phyloP scores from a whole-genome alignment of 2,888 invertebrate genomes.

The Heliconius hortense region DNA sequence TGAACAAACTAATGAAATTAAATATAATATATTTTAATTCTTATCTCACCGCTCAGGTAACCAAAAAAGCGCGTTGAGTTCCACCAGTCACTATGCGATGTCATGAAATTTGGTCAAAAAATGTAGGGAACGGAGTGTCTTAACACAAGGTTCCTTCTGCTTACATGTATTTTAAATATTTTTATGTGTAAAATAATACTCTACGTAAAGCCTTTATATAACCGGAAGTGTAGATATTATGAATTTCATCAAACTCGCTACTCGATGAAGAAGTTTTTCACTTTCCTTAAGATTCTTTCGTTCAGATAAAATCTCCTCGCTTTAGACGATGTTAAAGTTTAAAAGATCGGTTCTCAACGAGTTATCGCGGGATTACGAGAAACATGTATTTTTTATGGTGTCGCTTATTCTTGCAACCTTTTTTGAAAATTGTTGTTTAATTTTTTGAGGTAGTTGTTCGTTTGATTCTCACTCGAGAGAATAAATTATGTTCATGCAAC shows the following conservation, averaged over 20 bases:
- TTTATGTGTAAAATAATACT: background rate
- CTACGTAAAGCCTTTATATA: background rate
- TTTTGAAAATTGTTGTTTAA: background rate
- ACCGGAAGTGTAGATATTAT: conserved; percentile 15
- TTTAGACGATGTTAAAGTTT: conserved; percentile 28
- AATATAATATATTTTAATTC: background rate
- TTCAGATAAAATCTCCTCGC: conserved; percentile 33
- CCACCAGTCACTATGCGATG: background rate
- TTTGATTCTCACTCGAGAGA: too few relatives aligned
- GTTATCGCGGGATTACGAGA: background rate
- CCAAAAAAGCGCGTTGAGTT: background rate
- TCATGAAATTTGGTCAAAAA: background rate
- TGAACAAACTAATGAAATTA: background rate
- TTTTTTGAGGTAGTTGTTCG: background rate
- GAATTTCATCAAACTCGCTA: conserved; percentile 26
- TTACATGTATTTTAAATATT: background rate
- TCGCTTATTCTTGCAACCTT: background rate
- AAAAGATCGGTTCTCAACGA: conserved; percentile 19
- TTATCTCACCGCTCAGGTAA: background rate
- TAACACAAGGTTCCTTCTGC: background rate
- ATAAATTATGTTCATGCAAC: too few relatives aligned
- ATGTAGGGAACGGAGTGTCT: background rate
- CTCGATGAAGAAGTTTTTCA: conserved; percentile 34
- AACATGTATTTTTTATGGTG: background rate
- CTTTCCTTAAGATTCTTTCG: conserved; percentile 30